These are phyloP conservation scores for Acanthococcus lagerstroemiae DNA, from an alignment of 2,888 invertebrate genomes.

Conservation along the genomic window DNA sequence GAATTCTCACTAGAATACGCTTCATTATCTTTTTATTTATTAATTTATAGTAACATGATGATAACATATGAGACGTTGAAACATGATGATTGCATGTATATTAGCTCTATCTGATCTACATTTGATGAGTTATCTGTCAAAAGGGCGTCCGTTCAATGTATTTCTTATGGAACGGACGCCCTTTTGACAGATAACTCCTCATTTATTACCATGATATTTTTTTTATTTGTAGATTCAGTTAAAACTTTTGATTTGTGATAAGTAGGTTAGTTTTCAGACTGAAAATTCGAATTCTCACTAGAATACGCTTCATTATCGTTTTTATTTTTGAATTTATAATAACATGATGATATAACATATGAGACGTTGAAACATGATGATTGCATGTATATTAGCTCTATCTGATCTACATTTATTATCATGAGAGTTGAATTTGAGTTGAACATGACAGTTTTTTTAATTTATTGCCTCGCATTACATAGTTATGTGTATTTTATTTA, in stretches of 20 bases:
- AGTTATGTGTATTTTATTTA: background rate
- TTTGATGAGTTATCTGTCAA: background rate
- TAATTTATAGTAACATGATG: background rate
- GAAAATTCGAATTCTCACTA: no score
- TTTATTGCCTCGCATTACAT: background rate
- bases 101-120: conserved; percentile 14
- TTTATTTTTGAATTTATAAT: background rate
- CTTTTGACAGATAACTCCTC: background rate
- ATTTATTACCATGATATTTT: background rate
- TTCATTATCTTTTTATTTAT: background rate
- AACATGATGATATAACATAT: background rate
- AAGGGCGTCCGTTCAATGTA: background rate
- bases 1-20: no score
- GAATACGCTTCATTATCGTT: no score
- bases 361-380: conserved; percentile 8
- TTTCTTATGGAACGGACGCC: background rate
- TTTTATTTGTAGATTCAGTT: background rate
- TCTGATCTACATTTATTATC: background rate
- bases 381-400: conserved; percentile 11
- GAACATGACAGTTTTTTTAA: background rate
- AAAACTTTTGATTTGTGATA: background rate
- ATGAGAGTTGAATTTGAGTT: background rate
- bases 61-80: background rate
- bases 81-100: conserved; percentile 1
- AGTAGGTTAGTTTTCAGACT: no score